phyloP scores from a whole-genome alignment of 2,888 invertebrate genomes.

The Chalcosyrphus nemorum region DNA sequence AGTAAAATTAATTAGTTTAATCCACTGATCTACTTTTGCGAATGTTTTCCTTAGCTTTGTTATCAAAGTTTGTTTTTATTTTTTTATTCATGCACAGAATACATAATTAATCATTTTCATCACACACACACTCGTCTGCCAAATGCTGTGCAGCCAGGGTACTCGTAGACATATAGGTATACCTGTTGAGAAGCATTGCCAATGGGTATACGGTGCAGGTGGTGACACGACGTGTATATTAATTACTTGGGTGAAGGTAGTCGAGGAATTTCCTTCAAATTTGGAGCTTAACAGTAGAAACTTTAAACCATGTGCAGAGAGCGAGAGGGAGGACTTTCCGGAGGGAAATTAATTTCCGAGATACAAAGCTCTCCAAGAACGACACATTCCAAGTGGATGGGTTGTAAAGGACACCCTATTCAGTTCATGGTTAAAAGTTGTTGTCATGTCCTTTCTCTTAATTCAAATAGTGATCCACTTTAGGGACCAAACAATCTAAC shows the following conservation, averaged over 20 bases:
- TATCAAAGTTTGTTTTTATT: not conserved
- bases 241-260: slow-evolving; percentile 30
- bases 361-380: not conserved
- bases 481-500: not conserved
- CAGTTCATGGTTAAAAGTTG: too few species aligned
- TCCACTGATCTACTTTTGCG: slow-evolving; percentile 39
- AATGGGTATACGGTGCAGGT: slow-evolving; percentile 20
- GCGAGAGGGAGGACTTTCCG: slow-evolving; percentile 1
- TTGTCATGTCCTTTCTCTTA: too few species aligned
- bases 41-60: not conserved
- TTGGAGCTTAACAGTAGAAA: slow-evolving; percentile 7
- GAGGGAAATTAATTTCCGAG: not conserved
- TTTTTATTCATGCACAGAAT: slow-evolving; percentile 38
- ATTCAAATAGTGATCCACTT: too few species aligned
- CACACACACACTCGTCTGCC: not conserved
- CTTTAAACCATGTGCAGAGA: not conserved
- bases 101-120: slow-evolving; percentile 42
- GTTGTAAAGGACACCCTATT: too few species aligned
- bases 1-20: slow-evolving; percentile 39
- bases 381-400: not conserved
- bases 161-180: too few species aligned
- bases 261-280: slow-evolving; percentile 25
- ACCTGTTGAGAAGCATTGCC: slow-evolving; percentile 1
- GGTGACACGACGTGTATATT: slow-evolving; percentile 19
- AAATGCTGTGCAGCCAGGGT: not conserved